Conservation (phyloP, 92 coral and sea anemone genomes). For the Metridium senile region DNA sequence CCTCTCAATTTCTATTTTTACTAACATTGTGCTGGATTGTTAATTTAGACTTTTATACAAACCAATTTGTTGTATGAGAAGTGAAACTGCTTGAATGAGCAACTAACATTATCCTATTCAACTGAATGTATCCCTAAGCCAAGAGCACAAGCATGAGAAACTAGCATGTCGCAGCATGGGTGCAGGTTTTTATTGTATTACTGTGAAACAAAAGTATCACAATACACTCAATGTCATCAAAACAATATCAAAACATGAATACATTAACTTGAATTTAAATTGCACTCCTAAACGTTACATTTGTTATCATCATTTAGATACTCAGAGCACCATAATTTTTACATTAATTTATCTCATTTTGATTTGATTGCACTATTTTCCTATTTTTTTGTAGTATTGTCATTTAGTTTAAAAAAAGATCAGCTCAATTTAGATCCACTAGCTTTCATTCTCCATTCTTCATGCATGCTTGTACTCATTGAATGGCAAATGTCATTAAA, state of each 20-base stretch:
- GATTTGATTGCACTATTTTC: too few relatives aligned
- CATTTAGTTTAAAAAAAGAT: too few relatives aligned
- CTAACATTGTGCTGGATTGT: constrained; percentile 28
- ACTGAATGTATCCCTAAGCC: too few relatives aligned
- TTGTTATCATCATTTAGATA: background rate
- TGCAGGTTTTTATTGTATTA: constrained; percentile 5
- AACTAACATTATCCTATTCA: background rate
- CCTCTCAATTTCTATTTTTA: background rate
- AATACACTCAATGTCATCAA: background rate
- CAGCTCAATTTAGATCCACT: too few relatives aligned
- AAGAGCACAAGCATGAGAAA: background rate
- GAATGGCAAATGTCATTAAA: too few relatives aligned
- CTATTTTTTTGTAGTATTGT: too few relatives aligned
- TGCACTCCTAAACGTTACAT: too few relatives aligned
- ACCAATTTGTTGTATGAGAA: background rate
- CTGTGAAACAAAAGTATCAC: background rate
- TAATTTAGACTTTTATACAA: background rate
- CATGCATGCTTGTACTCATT: too few relatives aligned
- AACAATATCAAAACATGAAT: background rate
- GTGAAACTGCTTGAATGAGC: background rate
- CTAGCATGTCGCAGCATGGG: background rate
- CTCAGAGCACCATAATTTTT: too few relatives aligned
- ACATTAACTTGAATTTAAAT: too few relatives aligned
- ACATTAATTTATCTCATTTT: too few relatives aligned
- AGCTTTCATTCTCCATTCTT: too few relatives aligned